Percentiles rank a stretch among this genome's conserved stretches.
phyloP scores from a whole-genome alignment of 2,888 invertebrate genomes.

The Octonoba sinensis region DNA sequence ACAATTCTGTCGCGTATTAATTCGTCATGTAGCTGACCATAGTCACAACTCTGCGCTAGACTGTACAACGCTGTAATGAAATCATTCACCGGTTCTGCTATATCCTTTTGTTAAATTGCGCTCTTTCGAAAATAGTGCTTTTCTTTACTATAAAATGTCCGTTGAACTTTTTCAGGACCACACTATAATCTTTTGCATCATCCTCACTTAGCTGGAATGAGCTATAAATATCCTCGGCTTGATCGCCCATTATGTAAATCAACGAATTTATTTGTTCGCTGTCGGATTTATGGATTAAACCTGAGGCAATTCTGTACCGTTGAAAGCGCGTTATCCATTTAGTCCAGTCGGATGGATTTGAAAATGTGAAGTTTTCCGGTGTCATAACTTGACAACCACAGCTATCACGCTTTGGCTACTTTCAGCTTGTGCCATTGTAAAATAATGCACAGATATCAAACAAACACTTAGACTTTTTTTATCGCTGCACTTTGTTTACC shows the following conservation, averaged over 20 bases:
- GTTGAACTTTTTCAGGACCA: constrained; percentile 58
- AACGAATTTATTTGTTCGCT: constrained; percentile 53
- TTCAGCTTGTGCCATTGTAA: neutral
- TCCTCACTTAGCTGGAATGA: constrained; percentile 67
- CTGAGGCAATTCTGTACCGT: constrained; percentile 49
- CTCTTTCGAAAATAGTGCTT: constrained; percentile 64
- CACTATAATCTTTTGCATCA: constrained; percentile 32
- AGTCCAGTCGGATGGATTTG: neutral
- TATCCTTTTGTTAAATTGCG: constrained; percentile 51
- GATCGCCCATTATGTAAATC: constrained; percentile 62
- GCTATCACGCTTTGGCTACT: neutral
- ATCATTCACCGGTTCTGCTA: constrained; percentile 60
- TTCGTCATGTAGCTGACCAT: constrained; percentile 55
- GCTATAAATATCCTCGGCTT: constrained; percentile 65
- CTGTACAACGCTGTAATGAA: constrained; percentile 62
- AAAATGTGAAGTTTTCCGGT: neutral
- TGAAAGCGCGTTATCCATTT: constrained; percentile 63
- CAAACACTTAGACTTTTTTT: too few species aligned
- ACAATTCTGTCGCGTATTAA: constrained; percentile 66
- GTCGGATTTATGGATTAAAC: constrained; percentile 26
- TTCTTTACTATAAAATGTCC: constrained; percentile 52
- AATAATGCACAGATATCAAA: neutral
- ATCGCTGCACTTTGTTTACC: too few species aligned
- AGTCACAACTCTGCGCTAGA: constrained; percentile 61
- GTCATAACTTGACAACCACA: constrained; percentile 1